Base-by-base conservation (phyloP, 2,888 invertebrate genomes). In the Gandaritis pyraliata region DNA sequence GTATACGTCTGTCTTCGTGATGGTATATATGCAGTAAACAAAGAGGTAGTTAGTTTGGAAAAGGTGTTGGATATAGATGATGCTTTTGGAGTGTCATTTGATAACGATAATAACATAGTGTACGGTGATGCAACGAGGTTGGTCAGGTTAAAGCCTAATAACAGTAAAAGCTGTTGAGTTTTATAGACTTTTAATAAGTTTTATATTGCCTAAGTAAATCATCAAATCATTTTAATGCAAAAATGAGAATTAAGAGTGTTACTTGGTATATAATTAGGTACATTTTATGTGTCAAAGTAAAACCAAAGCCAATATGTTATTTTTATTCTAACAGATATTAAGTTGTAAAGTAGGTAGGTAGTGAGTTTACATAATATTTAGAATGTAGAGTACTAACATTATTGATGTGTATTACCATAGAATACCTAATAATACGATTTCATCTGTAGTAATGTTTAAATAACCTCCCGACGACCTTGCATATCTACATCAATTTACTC, bases 21-120 rank as follows among this genome's bases (percentile, higher is more conserved):
- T 53, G 88, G 88, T 2, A 78, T 90, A 45, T 89, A 82, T 51
- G 69, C 66, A 46, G 70, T 83, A 3, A 77, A 78, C 53, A 86
- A 82, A 70, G 52, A 65, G 0, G 71, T 62, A 0, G 61, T 47
- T 5, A 59, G 60, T 45, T 58, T 88, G 13, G 77, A 81, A 12
- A 83, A 80, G 62, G 55, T 83, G 7, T 33, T 80, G 1, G 73
- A 77, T 5, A 50, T 88, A 1, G 72, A 83, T 6, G 86, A 88
- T 58, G 80, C 78, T 0, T 89, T 86, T 61, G 89, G 90, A 6
- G 58, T 87, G 13, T 80, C 87, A 0, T 90, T 90, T 71, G 90
- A 90, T 68, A 81, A 73, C 52, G 76, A 81, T 23, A 86, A 89
- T 67, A 82, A 87, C 68, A 76, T 89, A 6, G 74, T 90, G 15